Percentiles rank a stretch among this genome's conserved stretches.
Evolutionary conservation across 2,888 invertebrate genomes (phyloP).

Genomic region (Capitulum mitella): DNA sequence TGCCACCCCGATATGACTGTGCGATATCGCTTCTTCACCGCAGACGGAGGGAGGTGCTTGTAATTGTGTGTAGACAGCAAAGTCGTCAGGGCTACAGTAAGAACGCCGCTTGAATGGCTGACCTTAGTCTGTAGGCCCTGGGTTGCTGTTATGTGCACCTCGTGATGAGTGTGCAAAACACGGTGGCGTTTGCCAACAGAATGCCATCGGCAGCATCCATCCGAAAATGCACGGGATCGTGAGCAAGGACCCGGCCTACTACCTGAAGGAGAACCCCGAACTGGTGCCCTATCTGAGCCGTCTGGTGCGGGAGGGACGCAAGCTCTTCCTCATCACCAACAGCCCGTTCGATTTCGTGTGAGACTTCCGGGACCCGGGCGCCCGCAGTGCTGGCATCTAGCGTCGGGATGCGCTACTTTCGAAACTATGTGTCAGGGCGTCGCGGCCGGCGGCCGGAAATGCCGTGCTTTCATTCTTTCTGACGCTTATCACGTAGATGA

Average conservation of each 20-base stretch:
- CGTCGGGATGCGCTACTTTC: not conserved
- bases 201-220: slow-evolving; percentile 77
- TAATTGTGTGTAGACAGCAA: too few species aligned
- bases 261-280: slow-evolving; percentile 66
- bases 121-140: too few species aligned
- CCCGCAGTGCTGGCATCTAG: not conserved
- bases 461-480: not conserved
- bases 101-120: too few species aligned
- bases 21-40: too few species aligned
- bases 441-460: not conserved
- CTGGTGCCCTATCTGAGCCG: slow-evolving; percentile 67
- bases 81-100: too few species aligned
- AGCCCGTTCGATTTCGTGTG: slow-evolving; percentile 90
- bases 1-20: too few species aligned
- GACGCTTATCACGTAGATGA: not conserved
- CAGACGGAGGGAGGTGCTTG: too few species aligned
- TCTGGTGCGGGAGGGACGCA: slow-evolving; percentile 66
- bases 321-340: slow-evolving; percentile 91
- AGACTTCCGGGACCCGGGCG: too few species aligned
- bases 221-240: slow-evolving; percentile 84
- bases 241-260: slow-evolving; percentile 68
- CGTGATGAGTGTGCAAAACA: too few species aligned
- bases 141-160: too few species aligned
- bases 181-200: too few species aligned
- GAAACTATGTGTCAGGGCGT: not conserved